These are phyloP conservation scores for Tethya wilhelma DNA, from an alignment of 37 sponge, comb jelly and placozoan species.

Conservation along the genomic window DNA sequence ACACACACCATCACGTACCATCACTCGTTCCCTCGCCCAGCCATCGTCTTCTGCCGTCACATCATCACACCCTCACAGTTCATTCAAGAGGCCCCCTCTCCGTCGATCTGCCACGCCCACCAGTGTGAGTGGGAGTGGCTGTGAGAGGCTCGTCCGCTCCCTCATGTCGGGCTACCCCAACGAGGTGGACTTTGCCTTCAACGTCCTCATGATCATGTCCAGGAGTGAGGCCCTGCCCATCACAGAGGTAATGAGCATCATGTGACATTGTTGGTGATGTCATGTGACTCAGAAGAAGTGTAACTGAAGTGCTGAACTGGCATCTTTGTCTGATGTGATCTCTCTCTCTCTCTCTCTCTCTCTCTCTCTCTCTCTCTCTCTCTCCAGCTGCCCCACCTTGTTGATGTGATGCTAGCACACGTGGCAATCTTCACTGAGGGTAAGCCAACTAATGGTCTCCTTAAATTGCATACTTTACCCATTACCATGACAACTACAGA, in stretches of 20 bases:
- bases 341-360: too few relatives aligned
- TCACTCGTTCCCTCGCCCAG: background rate
- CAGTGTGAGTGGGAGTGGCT: background rate
- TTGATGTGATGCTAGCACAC: slow-evolving; percentile 72
- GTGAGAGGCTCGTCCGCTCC: slow-evolving; percentile 50
- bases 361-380: background rate
- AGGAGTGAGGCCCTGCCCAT: background rate
- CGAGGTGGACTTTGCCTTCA: slow-evolving; percentile 86
- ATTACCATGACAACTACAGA: too few relatives aligned
- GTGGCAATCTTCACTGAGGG: slow-evolving; percentile 69
- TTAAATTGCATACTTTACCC: too few relatives aligned
- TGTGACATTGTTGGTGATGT: too few relatives aligned
- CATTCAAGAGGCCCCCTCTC: background rate
- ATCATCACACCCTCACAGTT: background rate
- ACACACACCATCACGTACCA: background rate
- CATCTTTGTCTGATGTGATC: too few relatives aligned
- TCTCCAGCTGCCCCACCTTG: slow-evolving; percentile 50
- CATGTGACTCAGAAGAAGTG: too few relatives aligned
- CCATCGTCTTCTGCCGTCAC: slow-evolving; percentile 1
- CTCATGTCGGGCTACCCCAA: slow-evolving; percentile 81
- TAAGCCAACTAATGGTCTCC: background rate
- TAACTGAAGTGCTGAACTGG: too few relatives aligned
- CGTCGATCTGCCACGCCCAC: background rate
- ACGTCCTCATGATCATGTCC: slow-evolving; percentile 66
- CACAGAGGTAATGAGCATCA: slow-evolving; percentile 7